Percentiles rank a stretch among this genome's conserved stretches.
phyloP scores from a whole-genome alignment of 2,113 vertebrate species.

The Atrichornis clamosus region DNA sequence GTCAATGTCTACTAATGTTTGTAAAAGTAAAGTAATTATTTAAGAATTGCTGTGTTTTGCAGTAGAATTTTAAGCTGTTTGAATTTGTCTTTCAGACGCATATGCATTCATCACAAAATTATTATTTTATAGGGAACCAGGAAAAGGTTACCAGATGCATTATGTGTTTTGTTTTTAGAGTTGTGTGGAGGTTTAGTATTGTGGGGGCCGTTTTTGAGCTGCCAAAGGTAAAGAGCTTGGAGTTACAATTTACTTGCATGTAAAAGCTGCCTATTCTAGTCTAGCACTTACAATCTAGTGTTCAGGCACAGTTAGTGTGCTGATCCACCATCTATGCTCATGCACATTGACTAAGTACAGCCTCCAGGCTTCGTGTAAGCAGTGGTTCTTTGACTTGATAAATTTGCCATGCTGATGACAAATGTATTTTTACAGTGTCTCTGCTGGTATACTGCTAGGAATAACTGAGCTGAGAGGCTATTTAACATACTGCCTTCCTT shows the following conservation, averaged over 20 bases:
- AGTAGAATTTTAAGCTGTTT: neutral
- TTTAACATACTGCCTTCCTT: neutral
- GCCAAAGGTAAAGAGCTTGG: neutral
- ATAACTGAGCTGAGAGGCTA: neutral
- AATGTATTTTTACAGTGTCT: neutral
- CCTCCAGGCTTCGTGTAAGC: neutral
- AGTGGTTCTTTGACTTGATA: neutral
- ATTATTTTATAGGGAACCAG: neutral
- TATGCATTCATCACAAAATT: neutral
- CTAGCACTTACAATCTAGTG: neutral
- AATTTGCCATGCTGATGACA: neutral
- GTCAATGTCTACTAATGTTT: neutral
- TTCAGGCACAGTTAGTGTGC: neutral
- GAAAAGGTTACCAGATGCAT: neutral
- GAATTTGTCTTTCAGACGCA: neutral
- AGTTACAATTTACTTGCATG: neutral
- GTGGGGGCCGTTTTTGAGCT: neutral
- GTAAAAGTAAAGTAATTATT: neutral
- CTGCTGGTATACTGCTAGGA: neutral
- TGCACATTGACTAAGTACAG: neutral
- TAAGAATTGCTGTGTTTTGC: neutral
- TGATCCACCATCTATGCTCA: neutral
- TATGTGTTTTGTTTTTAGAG: neutral
- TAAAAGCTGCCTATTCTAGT: neutral
- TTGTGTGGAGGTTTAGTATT: neutral